Percentiles rank a stretch among this genome's conserved stretches.
Conservation (phyloP, 2,888 invertebrate genomes). For the Serripes groenlandicus region DNA sequence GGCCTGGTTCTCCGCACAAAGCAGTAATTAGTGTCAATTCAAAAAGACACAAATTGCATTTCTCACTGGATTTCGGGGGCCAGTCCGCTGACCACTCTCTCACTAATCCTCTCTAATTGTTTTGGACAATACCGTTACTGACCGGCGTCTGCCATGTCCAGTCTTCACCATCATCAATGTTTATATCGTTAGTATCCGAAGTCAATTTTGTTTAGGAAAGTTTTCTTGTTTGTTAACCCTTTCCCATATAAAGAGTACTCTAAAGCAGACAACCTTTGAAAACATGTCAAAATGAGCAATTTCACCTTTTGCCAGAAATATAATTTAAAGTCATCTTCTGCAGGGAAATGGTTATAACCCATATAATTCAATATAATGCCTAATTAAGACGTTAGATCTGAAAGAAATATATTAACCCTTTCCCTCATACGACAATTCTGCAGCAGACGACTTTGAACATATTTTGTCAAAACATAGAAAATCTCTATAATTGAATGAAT, state of each 20-base stretch:
- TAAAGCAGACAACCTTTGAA: not conserved
- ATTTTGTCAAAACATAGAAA: too few species aligned
- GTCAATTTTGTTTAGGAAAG: too few species aligned
- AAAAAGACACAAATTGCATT: slow-evolving; percentile 23
- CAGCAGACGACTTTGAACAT: too few species aligned
- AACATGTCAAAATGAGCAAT: not conserved
- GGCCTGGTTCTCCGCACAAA: slow-evolving; percentile 7
- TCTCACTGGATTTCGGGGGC: slow-evolving; percentile 10
- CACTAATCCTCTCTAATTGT: slow-evolving; percentile 10
- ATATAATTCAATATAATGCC: too few species aligned
- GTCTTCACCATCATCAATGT: slow-evolving; percentile 1
- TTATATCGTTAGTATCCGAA: not conserved
- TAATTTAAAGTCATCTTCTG: too few species aligned
- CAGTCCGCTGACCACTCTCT: not conserved
- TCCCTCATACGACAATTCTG: too few species aligned
- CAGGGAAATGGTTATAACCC: too few species aligned
- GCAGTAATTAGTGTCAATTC: slow-evolving; percentile 24
- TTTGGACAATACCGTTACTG: slow-evolving; percentile 17
- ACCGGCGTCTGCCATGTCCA: not conserved
- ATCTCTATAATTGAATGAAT: too few species aligned
- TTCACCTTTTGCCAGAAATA: not conserved
- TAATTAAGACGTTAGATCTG: too few species aligned
- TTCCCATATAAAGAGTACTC: not conserved
- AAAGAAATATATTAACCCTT: too few species aligned
- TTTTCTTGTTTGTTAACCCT: not conserved